Base-by-base conservation (phyloP, 2,797 vertebrate species). In the Zalophus californianus region DNA sequence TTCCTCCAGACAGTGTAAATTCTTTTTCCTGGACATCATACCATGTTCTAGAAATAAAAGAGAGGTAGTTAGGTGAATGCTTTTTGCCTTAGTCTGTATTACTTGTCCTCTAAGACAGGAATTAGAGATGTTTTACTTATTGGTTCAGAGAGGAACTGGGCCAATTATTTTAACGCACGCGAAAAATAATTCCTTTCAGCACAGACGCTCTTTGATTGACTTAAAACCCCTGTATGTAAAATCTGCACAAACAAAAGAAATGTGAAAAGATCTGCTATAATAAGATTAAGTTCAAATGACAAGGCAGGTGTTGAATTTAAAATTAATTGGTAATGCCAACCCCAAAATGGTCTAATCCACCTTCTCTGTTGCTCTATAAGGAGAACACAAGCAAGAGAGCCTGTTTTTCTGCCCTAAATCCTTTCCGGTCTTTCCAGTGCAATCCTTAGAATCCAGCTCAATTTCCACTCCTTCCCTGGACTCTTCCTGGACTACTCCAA, bases 221-320 rank as follows among this genome's bases (percentile, higher is more conserved):
- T 97, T 95, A 94, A 94, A 95, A 93, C 25, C 72, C 54, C 54
- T 93, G 91, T 48, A 1, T 94, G 60, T 66, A 91, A 97, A 96
- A 91, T 97, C 95, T 95, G 66, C 68, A 86, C 87, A 97, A 82
- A 97, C 85, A 96, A 96, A 96, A 96, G 96, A 94, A 96, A 97
- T 66, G 50, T 35, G 27, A 60, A 73, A 79, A 91, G 78, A 86
- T 90, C n/a, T 94, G 68, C 85, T 98, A 60, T 88, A 93, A 93
- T 97, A 96, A 98, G 94, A 95, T 85, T 96, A 92, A 78, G 64
- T 87, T 95, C 94, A 94, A 90, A 87, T 27, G 77, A 82, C 83
- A 95, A 97, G 82, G 77, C 87, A 97, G 92, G 92, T 93, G 86
- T 77, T 94, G 88, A 78, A 77, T 93, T 95, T 92, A 84, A 97